These are phyloP conservation scores for Drosophila erecta DNA, from an alignment of 1,140 invertebrate species.

Conservation along the genomic window DNA sequence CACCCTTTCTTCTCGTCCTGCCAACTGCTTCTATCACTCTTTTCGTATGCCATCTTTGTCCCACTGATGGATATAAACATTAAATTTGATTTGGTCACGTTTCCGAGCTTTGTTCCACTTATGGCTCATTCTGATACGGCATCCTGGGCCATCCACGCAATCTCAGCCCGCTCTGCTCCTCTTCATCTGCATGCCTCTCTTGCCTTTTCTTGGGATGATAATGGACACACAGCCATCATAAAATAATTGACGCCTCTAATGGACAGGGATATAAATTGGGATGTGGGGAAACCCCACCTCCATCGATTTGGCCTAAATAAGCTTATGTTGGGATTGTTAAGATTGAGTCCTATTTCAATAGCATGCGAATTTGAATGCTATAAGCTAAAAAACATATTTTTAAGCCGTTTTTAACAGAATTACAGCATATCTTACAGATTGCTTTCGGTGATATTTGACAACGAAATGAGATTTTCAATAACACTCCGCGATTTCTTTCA, in stretches of 20 bases:
- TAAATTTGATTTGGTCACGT: conserved; percentile 84
- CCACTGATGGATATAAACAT: conserved; percentile 66
- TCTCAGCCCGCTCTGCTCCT: conserved; percentile 38
- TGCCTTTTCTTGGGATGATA: conserved; percentile 28
- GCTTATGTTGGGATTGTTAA: too few species aligned
- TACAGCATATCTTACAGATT: too few species aligned
- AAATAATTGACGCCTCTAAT: conserved; percentile 67
- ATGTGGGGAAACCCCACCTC: conserved; percentile 2
- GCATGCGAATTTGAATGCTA: too few species aligned
- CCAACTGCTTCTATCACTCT: conserved; percentile 36
- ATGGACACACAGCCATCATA: conserved; percentile 70
- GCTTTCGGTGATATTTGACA: too few species aligned
- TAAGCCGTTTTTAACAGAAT: too few species aligned
- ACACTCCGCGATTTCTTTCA: not conserved
- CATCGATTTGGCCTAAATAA: not conserved
- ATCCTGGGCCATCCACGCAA: conserved; percentile 55
- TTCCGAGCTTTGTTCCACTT: conserved; percentile 83
- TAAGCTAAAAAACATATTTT: too few species aligned
- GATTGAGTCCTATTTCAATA: too few species aligned
- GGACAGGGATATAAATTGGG: conserved; percentile 5
- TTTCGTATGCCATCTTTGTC: conserved; percentile 23
- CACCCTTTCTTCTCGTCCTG: not conserved
- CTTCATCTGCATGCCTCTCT: not conserved
- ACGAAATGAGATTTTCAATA: too few species aligned
- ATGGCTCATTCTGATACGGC: conserved; percentile 74